phyloP scores from a whole-genome alignment of 2,888 invertebrate genomes.

The Tupiocoris notatus region DNA sequence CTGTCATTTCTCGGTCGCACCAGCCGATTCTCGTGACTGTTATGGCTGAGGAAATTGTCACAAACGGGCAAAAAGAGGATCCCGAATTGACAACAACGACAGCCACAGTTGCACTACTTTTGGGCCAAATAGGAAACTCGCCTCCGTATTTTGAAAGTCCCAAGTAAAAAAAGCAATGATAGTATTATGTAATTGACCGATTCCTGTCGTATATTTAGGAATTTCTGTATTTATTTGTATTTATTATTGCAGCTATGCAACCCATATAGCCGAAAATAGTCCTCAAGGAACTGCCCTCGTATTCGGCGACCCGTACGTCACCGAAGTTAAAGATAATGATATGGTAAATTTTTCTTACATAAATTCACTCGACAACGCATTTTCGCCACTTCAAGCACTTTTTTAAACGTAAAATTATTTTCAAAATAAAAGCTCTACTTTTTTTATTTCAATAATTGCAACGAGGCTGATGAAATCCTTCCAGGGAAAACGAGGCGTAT shows the following conservation, averaged over 20 bases:
- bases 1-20: constrained; percentile 76
- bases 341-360: no score
- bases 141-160: constrained; percentile 78
- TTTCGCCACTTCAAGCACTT: no score
- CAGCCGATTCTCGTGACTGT: constrained; percentile 80
- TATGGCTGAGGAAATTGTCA: constrained; percentile 70
- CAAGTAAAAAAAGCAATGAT: constrained; percentile 63
- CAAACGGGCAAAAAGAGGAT: constrained; percentile 57
- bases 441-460: no score
- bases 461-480: no score
- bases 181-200: no score
- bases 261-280: constrained; percentile 76
- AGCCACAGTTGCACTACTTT: constrained; percentile 77
- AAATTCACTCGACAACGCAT: no score
- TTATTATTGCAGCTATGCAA: constrained; percentile 63
- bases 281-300: constrained; percentile 74
- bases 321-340: constrained; percentile 73
- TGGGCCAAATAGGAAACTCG: constrained; percentile 73
- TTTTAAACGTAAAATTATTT: no score
- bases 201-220: not conserved
- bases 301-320: constrained; percentile 69
- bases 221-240: not conserved
- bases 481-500: constrained; percentile 76
- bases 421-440: no score
- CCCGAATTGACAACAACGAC: constrained; percentile 77